These are phyloP conservation scores for Pipistrellus kuhlii DNA, from an alignment of 2,797 vertebrate species.

Conservation along the genomic window DNA sequence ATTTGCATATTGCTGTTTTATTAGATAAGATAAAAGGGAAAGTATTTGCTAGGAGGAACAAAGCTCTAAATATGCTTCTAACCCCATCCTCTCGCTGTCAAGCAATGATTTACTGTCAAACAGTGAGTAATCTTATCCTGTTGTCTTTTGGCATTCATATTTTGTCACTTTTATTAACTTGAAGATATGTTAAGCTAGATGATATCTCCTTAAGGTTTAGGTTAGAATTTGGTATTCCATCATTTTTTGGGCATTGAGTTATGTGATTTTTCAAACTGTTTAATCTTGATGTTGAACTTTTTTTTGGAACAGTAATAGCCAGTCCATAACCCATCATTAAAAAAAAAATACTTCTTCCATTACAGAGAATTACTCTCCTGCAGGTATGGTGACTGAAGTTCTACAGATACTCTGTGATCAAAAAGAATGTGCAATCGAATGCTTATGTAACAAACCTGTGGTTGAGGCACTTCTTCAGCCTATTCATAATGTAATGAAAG, in stretches of 20 bases:
- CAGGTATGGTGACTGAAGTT: constrained; percentile 92
- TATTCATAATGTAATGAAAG: constrained; percentile 89
- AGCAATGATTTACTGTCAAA: not conserved
- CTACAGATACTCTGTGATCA: constrained; percentile 94
- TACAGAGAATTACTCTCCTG: constrained; percentile 92
- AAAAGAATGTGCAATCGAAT: constrained; percentile 92
- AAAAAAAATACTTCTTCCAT: constrained; percentile 16
- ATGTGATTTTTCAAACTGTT: not conserved
- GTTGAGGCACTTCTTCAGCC: constrained; percentile 92
- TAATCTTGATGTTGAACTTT: constrained; percentile 15
- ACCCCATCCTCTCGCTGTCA: not conserved
- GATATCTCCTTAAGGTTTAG: not conserved
- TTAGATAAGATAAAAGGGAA: not conserved
- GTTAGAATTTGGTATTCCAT: not conserved
- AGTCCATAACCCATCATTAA: not conserved
- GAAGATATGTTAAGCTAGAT: not conserved
- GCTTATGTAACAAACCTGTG: constrained; percentile 90
- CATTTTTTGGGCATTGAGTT: not conserved
- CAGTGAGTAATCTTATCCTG: not conserved
- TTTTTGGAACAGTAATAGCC: not conserved
- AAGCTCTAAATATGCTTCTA: not conserved
- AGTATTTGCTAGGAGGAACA: not conserved
- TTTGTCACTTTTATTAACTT: constrained; percentile 35
- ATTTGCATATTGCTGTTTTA: too few species aligned
- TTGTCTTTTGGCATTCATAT: not conserved